Evolutionary conservation across 2,797 vertebrate genomes (phyloP), one percentile per base, ranked within the genome.

Genomic region (Pangasius krempfi): DNA sequence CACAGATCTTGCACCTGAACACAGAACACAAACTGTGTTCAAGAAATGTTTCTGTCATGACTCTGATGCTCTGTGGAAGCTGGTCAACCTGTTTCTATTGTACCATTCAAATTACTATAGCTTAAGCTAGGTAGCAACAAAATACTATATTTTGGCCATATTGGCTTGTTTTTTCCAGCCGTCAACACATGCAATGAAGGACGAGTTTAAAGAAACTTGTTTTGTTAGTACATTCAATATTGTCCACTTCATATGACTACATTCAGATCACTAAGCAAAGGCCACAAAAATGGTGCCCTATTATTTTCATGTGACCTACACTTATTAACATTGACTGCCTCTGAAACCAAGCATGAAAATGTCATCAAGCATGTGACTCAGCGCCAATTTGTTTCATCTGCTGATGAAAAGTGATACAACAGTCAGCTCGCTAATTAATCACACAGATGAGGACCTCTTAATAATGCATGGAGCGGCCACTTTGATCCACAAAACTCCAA

Each of bases 361-460:
- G 90, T 89, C 89, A 91, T 90, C 87, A 81, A 66, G 87, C 93
- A 95, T 93, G 93, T 92, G 92, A 91, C 90, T 60, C 56, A 14
- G 62, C 68, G 62, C 89, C 91, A 66, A 75, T 92, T 92, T 56
- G 88, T 92, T 92, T 94, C 92, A 95, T 94, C 93, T 90, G 84
- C 88, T 89, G 89, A 91, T 91, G 93, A 94, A 95, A 93, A 92
- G 89, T 40, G 92, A 95, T 93, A 93, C 80, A 82, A 82, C 79
- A 85, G 92, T 92, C 92, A 93, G 88, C 88, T 88, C 52, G 81
- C 91, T 93, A 95, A 95, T 95, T 94, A 94, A 94, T 94, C 90
- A 80, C 84, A 75, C 0, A 87, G 89, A 89, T 88, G 89, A 92
- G 91, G 90, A 92, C 89, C 91, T 91, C 92, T 94, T 91, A 93